A percentile compares a stretch with the other conserved stretches of the same genome.
These are phyloP conservation scores for Propithecus deckenii DNA, from an alignment of 2,797 vertebrate genomes.

Conservation along the genomic window DNA sequence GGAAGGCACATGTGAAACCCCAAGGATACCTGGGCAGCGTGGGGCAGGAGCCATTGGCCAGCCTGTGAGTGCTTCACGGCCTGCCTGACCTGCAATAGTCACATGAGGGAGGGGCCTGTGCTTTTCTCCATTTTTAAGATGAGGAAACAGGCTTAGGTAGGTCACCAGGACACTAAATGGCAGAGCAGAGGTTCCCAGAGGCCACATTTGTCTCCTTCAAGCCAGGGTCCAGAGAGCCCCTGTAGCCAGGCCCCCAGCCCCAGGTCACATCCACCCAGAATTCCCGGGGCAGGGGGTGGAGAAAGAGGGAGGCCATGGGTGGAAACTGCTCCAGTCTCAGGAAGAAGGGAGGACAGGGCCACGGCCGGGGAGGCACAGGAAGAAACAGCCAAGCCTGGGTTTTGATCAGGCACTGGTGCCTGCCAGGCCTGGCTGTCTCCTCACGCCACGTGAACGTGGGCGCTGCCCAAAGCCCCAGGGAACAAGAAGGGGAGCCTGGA, in stretches of 20 bases:
- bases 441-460: not conserved
- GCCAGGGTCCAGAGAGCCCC: not conserved
- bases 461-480: not conserved
- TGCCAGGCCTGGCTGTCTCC: not conserved
- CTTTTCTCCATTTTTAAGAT: not conserved
- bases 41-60: not conserved
- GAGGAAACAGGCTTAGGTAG: not conserved
- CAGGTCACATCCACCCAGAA: not conserved
- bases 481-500: not conserved
- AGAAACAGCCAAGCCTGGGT: not conserved
- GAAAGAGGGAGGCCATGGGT: not conserved
- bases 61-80: not conserved
- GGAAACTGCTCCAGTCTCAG: not conserved
- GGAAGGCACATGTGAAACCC: not conserved
- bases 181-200: not conserved
- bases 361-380: not conserved
- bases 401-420: not conserved
- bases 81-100: not conserved
- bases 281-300: not conserved
- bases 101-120: not conserved
- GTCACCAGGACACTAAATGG: not conserved
- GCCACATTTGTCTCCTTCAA: not conserved
- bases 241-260: not conserved
- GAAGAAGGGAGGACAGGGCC: not conserved
- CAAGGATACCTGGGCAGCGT: not conserved